Conservation (phyloP, 2,113 vertebrate species). For the Mormyrus lacerda region DNA sequence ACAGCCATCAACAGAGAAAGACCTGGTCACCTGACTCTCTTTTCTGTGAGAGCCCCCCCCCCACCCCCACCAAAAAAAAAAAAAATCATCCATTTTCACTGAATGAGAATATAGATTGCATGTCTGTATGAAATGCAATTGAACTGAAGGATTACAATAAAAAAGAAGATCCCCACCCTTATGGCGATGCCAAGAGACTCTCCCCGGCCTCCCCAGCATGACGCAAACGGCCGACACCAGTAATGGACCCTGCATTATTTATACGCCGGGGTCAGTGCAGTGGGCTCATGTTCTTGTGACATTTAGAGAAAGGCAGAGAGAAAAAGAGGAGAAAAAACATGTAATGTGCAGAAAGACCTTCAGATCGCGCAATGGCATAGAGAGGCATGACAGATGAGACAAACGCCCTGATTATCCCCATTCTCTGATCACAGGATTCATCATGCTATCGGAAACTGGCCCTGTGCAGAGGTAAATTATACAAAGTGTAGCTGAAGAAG, state of each 20-base stretch:
- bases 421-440: slow-evolving; percentile 23
- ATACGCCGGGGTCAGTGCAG: slow-evolving; percentile 48
- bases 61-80: not conserved
- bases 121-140: slow-evolving; percentile 1
- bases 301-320: slow-evolving; percentile 43
- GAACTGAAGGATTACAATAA: not conserved
- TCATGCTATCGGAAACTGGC: slow-evolving; percentile 22
- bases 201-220: slow-evolving; percentile 24
- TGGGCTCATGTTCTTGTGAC: slow-evolving; percentile 50
- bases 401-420: slow-evolving; percentile 47
- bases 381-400: slow-evolving; percentile 45
- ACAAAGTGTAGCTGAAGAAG: slow-evolving; percentile 19
- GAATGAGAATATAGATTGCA: not conserved
- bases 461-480: not conserved
- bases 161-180: not conserved
- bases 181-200: not conserved
- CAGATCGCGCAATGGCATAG: slow-evolving; percentile 37
- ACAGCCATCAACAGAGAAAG: not conserved
- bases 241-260: slow-evolving; percentile 52
- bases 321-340: slow-evolving; percentile 45
- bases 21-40: not conserved
- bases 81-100: not conserved
- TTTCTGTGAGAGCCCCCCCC: not conserved
- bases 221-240: slow-evolving; percentile 20
- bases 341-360: slow-evolving; percentile 50